Evolutionary conservation across 2,888 invertebrate genomes (phyloP).

Genomic region (Nemotelus pantherinus): DNA sequence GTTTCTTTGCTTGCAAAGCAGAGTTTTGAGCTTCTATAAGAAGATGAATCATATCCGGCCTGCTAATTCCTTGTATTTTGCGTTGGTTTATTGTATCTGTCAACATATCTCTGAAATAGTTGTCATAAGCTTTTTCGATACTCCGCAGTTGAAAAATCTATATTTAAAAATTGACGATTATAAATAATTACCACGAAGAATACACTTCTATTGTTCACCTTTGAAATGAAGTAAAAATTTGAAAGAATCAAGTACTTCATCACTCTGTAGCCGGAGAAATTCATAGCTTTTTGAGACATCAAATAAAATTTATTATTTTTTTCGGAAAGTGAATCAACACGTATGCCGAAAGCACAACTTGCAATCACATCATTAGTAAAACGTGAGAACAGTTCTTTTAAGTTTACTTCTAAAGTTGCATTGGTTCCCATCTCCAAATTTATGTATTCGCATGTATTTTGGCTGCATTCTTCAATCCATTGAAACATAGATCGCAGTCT

Average conservation of each 20-base stretch:
- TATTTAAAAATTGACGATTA: background rate
- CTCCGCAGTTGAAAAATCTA: conserved; percentile 57
- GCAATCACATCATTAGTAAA: conserved; percentile 69
- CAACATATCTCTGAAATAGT: conserved; percentile 65
- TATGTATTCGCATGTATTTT: conserved; percentile 29
- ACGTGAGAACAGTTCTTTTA: conserved; percentile 65
- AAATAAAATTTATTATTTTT: conserved; percentile 65
- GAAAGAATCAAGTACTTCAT: conserved; percentile 55
- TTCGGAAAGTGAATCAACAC: conserved; percentile 65
- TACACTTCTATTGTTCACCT: conserved; percentile 24
- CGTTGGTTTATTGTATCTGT: conserved; percentile 65
- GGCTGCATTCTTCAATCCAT: conserved; percentile 60
- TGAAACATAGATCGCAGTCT: conserved; percentile 59
- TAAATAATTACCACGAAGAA: background rate
- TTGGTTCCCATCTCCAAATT: conserved; percentile 5
- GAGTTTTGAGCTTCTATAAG: conserved; percentile 63
- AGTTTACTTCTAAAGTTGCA: conserved; percentile 56
- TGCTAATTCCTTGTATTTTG: conserved; percentile 60
- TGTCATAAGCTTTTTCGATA: conserved; percentile 58
- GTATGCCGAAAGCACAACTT: conserved; percentile 66
- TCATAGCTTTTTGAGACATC: conserved; percentile 65
- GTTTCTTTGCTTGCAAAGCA: too few relatives aligned
- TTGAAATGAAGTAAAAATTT: conserved; percentile 53
- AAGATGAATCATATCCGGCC: conserved; percentile 66
- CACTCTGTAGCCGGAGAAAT: conserved; percentile 56